phyloP scores from a whole-genome alignment of 2,888 invertebrate species.

The Macrosiphum euphorbiae region DNA sequence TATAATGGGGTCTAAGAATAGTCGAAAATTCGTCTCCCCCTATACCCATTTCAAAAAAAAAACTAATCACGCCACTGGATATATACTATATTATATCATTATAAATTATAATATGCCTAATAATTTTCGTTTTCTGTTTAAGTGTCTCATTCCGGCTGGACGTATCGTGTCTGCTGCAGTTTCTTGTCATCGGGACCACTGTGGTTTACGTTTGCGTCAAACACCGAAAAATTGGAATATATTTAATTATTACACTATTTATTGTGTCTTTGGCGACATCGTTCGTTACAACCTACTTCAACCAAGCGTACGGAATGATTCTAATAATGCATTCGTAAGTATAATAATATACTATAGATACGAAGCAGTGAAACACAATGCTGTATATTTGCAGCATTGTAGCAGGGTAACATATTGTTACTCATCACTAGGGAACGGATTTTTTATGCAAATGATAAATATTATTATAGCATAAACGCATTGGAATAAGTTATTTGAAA shows the following conservation, averaged over 20 bases:
- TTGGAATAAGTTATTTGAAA: too few relatives aligned
- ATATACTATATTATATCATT: too few relatives aligned
- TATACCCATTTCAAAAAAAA: too few relatives aligned
- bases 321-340: neutral
- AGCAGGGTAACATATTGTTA: too few relatives aligned
- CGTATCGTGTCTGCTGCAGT: slow-evolving; percentile 45
- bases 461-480: too few relatives aligned
- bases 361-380: neutral
- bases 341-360: too few relatives aligned
- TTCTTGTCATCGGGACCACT: neutral
- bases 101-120: too few relatives aligned
- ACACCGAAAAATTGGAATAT: slow-evolving; percentile 5
- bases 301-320: neutral
- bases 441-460: too few relatives aligned
- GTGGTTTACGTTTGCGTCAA: slow-evolving; percentile 30
- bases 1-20: too few relatives aligned
- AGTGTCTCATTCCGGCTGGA: slow-evolving; percentile 37
- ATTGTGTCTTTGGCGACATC: neutral
- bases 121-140: neutral
- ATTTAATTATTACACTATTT: slow-evolving; percentile 6
- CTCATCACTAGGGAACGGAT: too few relatives aligned
- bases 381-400: neutral
- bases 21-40: too few relatives aligned
- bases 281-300: neutral
- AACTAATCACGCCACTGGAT: too few relatives aligned